Evolutionary conservation across 2,113 vertebrate species (phyloP), one percentile per base, ranked within the genome.

Genomic region (Apistogramma diplotaenia): DNA sequence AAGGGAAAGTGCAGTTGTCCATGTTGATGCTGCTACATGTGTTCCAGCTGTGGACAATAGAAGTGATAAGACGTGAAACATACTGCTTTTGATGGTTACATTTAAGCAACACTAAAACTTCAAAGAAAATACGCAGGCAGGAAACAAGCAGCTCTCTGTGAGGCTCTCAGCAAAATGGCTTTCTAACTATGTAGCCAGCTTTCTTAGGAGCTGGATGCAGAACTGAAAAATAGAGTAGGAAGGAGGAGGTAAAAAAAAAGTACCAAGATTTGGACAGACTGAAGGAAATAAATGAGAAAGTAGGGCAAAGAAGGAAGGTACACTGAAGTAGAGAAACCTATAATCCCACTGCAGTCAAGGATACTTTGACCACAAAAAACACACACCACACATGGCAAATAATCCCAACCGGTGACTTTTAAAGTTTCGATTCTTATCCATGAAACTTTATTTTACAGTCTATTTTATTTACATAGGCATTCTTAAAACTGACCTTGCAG

Each of bases 401-500:
- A 87, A 74, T 83, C 81, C 60, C 67, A 85, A 21, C 21, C 49
- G 57, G 62, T 46, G 72, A 78, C 37, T 87, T 53, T 59, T 67
- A 73, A 81, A 86, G 78, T 86, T 78, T 74, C 49, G 49, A 18
- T 79, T 74, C 37, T 73, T 78, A 81, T 58, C 67, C 46, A 51
- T 78, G 71, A 88, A 90, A 92, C 86, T 86, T 79, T 73, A 79
- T 74, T 67, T 65, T 76, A 78, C 21, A 53, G 49, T 65, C 31
- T 53, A 23, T 83, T 81, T 37, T 84, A 92, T 91, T 91, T 89
- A 78, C 71, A 89, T 88, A 87, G 67, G 79, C 77, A 81, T 83
- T 87, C 79, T 82, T 85, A 60, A 87, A 84, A 85, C 76, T 82
- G 78, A 92, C 86, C 76, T 85, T 91, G 83, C 87, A 92, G 76